Conservation (phyloP, 1,140 invertebrate genomes). For the Lysiphlebus fabarum region DNA sequence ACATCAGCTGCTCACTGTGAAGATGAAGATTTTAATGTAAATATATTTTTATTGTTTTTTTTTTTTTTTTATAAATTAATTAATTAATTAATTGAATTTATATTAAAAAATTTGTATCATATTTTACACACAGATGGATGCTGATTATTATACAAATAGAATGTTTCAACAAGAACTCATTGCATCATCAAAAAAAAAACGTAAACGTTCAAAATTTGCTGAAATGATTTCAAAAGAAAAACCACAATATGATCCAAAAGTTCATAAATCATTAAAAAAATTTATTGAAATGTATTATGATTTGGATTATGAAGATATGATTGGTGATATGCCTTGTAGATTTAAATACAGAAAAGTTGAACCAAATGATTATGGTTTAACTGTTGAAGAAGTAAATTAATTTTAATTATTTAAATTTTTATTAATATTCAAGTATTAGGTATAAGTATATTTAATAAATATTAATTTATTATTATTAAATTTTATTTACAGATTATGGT, state of each 20-base stretch:
- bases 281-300: slow-evolving; percentile 94
- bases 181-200: slow-evolving; percentile 61
- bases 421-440: background rate
- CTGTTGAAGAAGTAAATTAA: slow-evolving; percentile 74
- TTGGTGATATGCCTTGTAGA: slow-evolving; percentile 84
- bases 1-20: slow-evolving; percentile 62
- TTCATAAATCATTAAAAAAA: slow-evolving; percentile 72
- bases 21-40: slow-evolving; percentile 78
- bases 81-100: slow-evolving; percentile 22
- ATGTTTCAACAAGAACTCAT: slow-evolving; percentile 60
- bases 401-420: background rate
- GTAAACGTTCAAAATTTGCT: slow-evolving; percentile 66
- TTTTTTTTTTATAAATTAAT: slow-evolving; percentile 17
- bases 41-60: slow-evolving; percentile 26
- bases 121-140: slow-evolving; percentile 72
- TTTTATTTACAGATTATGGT: slow-evolving; percentile 69
- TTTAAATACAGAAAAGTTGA: slow-evolving; percentile 90
- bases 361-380: slow-evolving; percentile 90
- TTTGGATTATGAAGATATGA: slow-evolving; percentile 91
- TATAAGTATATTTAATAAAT: slow-evolving; percentile 4
- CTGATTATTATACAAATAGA: slow-evolving; percentile 72
- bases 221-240: slow-evolving; percentile 69
- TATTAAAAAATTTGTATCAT: slow-evolving; percentile 17
- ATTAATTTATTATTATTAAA: background rate
- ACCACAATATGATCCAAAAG: slow-evolving; percentile 77